Base-by-base conservation (phyloP, 2,797 vertebrate genomes). In the Coregonus suidteri region DNA sequence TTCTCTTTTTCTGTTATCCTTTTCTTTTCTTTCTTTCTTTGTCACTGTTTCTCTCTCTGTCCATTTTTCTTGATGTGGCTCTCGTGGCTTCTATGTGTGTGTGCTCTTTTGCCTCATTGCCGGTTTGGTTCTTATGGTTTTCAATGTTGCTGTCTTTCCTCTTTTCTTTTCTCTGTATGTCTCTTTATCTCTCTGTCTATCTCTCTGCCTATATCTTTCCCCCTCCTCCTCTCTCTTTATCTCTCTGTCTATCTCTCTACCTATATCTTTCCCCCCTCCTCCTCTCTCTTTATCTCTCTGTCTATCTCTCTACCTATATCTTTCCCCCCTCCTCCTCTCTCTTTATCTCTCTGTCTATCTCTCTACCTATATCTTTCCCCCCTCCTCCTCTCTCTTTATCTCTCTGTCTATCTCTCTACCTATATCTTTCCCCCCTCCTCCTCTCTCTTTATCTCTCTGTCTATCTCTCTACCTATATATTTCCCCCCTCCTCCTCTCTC, bases 1-100 rank as follows among this genome's bases (percentile, higher is more conserved):
- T 86, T 93, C 90, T 93, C 85, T 91, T 87, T 87, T 88, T 91
- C 87, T 87, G 84, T 81, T 30, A 84, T 81, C 74, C 73, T 88
- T 92, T 90, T 84, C 78, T 90, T 92, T 74, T 90, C 81, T 91
- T 79, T 85, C 34, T 91, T 83, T 90, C 80, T 91, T 79, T 82
- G 52, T 73, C 30, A 71, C 52, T 56, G 7, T 81, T 18, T 75
- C n/a, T 77, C 65, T 75, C n/a, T 69, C 16, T 75, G 35, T 72
- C 68, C 30, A 16, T 75, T 59, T 75, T 35, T 79, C 62, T 78
- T 66, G 47, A 37, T 52, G 52, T 75, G 67, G 41, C 77, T 78
- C 64, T 75, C 67, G 73, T 65, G 77, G 65, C 80, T 71, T 74
- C 51, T 76, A 82, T 77, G 56, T 83, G 81, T 79, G 47, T 81